Evolutionary conservation across 2,797 vertebrate genomes (phyloP).

Genomic region (Silurus lanzhouensis): DNA sequence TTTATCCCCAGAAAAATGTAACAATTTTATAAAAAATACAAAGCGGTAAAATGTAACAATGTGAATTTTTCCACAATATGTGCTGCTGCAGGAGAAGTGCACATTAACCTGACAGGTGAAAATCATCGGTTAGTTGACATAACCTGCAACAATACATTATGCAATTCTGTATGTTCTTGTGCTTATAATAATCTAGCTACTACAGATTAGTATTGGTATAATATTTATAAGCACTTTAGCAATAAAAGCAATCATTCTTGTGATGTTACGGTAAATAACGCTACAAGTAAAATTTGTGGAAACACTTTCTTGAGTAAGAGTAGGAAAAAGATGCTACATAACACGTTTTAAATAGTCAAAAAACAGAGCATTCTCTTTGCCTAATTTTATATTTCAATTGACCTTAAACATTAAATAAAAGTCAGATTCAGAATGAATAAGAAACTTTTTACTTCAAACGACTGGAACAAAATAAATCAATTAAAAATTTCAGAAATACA

Average conservation of each 20-base stretch:
- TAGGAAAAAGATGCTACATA: neutral
- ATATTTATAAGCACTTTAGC: neutral
- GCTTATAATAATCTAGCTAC: neutral
- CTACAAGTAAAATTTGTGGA: neutral
- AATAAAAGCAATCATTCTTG: neutral
- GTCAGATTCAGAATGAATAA: neutral
- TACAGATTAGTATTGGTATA: neutral
- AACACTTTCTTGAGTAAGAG: neutral
- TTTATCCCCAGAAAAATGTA: neutral
- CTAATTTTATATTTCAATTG: neutral
- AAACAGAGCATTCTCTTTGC: neutral
- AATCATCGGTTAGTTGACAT: constrained; percentile 5
- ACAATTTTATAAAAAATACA: neutral
- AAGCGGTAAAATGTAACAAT: neutral
- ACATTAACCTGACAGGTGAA: neutral
- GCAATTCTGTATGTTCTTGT: neutral
- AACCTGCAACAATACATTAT: neutral
- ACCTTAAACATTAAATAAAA: too few species aligned
- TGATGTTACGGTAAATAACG: neutral
- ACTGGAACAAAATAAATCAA: neutral
- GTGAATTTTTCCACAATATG: constrained; percentile 7
- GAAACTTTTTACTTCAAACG: neutral
- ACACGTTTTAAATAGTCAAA: neutral
- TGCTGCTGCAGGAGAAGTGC: neutral
- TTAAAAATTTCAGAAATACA: neutral